Evolutionary conservation across 2,113 vertebrate genomes (phyloP), one percentile per base, ranked within the genome.

Genomic region (Ceyx melanurus): DNA sequence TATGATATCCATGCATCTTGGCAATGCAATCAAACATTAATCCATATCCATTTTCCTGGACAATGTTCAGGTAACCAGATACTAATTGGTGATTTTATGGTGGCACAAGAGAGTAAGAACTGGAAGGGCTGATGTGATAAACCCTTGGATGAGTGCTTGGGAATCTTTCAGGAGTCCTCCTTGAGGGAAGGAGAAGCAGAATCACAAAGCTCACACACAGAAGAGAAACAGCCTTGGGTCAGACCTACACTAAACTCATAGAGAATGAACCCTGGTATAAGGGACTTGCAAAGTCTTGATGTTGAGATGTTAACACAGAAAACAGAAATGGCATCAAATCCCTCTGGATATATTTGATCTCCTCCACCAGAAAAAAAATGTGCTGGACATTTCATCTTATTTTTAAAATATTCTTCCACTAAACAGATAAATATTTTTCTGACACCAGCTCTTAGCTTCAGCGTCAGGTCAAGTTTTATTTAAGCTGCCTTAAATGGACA

Each of bases 371-470:
- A 80, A 91, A 71, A 86, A 62, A 48, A 21, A 45, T 70, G 21
- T 64, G 16, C 56, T 77, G 82, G 90, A 82, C 56, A 35, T 85
- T 88, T 70, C 25, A 83, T 14, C 33, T 94, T 95, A 74, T 80
- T 95, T 94, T 94, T 71, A 61, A 94, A 94, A 86, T 18, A 11
- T 88, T 81, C 90, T 91, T 61, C 56, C 68, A 51, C 65, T 62
- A 90, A 91, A 60, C 18, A 71, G 58, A 54, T 73, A 54, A 70
- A 79, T 79, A 82, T 89, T 78, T 21, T 16, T 90, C 60, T 81
- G 68, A 94, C 79, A 93, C 88, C 60, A 77, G 56, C 51, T 88
- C 65, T 82, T 46, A 85, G 51, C 26, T 86, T 76, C 93, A 76
- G 14, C 3, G 1, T 82, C 78, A 82, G 82, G 54, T 81, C 78